A percentile compares a stretch with the other conserved stretches of the same genome.
Conservation (phyloP, 2,113 vertebrate species). For the Spheniscus mendiculus region DNA sequence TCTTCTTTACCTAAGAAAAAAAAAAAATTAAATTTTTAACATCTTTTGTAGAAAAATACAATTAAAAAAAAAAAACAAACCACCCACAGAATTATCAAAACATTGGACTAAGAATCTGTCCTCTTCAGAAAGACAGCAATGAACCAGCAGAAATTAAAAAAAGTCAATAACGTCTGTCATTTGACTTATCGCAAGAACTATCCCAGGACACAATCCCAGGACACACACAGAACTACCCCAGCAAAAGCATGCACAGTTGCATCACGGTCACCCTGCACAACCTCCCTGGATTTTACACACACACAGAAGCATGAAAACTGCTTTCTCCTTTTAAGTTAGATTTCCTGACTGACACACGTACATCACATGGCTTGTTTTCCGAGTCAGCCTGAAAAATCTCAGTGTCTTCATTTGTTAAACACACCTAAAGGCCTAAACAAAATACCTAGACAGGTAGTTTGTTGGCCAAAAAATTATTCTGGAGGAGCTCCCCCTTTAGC, state of each 20-base stretch:
- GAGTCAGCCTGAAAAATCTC: neutral
- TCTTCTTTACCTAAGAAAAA: slow-evolving; percentile 87
- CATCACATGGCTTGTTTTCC: neutral
- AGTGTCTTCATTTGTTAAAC: neutral
- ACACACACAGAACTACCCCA: neutral
- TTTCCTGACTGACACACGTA: neutral
- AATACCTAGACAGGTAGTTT: neutral
- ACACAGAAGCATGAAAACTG: neutral
- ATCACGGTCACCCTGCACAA: neutral
- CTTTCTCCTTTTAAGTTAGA: neutral
- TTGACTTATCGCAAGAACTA: neutral
- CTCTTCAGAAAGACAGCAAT: neutral
- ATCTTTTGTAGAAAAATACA: neutral
- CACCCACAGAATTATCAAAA: neutral
- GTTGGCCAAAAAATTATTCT: neutral
- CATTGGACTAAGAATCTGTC: neutral
- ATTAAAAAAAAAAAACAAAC: too few relatives aligned
- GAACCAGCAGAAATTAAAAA: neutral
- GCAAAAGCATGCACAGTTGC: neutral
- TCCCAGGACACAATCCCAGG: too few relatives aligned
- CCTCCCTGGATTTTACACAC: neutral
- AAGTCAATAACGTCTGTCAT: neutral
- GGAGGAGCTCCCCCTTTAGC: neutral
- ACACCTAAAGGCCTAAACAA: neutral
- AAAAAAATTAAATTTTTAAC: neutral